Evolutionary conservation across 2,113 vertebrate genomes (phyloP).

Genomic region (Puntigrus tetrazona): DNA sequence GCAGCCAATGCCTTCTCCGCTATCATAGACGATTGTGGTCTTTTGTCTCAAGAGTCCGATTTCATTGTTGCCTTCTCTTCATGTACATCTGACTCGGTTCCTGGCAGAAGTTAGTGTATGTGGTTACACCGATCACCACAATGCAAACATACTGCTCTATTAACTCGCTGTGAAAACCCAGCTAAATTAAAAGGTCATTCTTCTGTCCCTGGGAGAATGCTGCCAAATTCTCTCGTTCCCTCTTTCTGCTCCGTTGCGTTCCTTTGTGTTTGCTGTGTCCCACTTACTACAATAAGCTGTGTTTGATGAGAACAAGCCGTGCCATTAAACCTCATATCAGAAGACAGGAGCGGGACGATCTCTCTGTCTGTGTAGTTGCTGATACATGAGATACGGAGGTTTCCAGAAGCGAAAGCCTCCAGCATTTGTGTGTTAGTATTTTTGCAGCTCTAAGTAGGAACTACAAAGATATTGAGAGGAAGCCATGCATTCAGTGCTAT

Average conservation of each 20-base stretch:
- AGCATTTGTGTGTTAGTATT: background rate
- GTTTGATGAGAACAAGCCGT: background rate
- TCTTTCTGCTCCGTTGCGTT: background rate
- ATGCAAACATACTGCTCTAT: constrained; percentile 13
- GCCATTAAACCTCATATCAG: background rate
- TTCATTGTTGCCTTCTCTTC: background rate
- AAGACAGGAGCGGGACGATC: background rate
- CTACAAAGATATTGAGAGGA: background rate
- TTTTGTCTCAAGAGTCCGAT: background rate
- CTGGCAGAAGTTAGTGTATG: background rate
- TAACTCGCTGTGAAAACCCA: background rate
- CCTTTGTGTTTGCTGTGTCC: background rate
- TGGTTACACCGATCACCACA: background rate
- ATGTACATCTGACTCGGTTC: background rate
- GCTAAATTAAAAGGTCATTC: background rate
- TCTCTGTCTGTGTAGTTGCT: background rate
- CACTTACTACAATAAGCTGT: background rate
- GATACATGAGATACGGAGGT: background rate
- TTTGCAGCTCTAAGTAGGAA: background rate
- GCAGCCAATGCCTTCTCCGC: background rate
- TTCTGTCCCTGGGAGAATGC: background rate
- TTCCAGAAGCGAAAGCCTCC: constrained; percentile 5
- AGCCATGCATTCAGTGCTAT: background rate
- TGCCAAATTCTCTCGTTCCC: background rate
- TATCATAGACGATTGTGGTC: background rate